Conservation (phyloP, 2,113 vertebrate genomes). For the Seriola rivoliana region DNA sequence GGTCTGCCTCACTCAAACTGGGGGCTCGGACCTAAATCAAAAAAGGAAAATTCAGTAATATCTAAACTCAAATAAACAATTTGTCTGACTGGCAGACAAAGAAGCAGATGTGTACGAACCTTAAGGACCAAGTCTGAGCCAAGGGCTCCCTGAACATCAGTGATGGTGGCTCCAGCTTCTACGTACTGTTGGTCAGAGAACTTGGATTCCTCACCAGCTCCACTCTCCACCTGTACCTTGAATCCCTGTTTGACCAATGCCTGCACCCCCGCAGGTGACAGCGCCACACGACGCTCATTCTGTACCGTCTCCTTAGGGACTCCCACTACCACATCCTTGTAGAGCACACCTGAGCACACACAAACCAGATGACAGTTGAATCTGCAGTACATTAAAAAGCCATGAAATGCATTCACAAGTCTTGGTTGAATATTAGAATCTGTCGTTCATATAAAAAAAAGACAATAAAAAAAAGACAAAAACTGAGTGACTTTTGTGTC, state of each 20-base stretch:
- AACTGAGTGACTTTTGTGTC: neutral
- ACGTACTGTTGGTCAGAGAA: constrained; percentile 83
- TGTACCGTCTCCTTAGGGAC: constrained; percentile 82
- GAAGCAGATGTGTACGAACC: constrained; percentile 32
- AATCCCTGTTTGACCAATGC: constrained; percentile 85
- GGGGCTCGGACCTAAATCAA: constrained; percentile 78
- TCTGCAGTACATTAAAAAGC: neutral
- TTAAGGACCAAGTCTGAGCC: constrained; percentile 84
- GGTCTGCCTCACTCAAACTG: constrained; percentile 76
- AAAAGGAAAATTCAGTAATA: neutral
- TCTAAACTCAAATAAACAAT: neutral
- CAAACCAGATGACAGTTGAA: neutral
- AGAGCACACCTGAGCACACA: constrained; percentile 70
- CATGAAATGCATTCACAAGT: neutral
- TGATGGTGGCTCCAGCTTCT: constrained; percentile 77
- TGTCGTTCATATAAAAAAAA: neutral
- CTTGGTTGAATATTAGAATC: neutral
- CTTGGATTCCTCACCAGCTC: constrained; percentile 82
- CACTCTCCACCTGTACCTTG: constrained; percentile 80
- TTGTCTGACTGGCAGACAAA: neutral
- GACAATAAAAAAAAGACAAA: neutral
- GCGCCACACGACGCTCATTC: constrained; percentile 80
- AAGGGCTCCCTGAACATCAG: constrained; percentile 75
- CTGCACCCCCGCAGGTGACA: constrained; percentile 80
- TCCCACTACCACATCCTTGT: constrained; percentile 81